Evolutionary conservation across 2,888 invertebrate genomes (phyloP).

Genomic region (Melolontha melolontha): DNA sequence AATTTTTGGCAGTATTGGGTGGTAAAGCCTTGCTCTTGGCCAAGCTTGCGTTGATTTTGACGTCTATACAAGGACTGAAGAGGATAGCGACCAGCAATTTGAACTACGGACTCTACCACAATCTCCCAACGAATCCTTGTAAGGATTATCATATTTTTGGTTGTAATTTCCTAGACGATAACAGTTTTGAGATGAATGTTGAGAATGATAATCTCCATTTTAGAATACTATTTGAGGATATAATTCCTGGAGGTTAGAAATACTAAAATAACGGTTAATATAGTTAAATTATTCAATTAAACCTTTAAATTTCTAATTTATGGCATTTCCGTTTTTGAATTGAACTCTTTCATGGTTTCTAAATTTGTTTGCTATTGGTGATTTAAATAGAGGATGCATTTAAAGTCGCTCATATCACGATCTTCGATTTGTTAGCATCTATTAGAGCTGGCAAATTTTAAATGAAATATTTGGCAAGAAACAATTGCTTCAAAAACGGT

Average conservation of each 20-base stretch:
- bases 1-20: slow-evolving; percentile 84
- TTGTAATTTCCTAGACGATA: slow-evolving; percentile 6
- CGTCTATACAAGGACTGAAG: slow-evolving; percentile 84
- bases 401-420: too few relatives aligned
- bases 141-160: slow-evolving; percentile 25
- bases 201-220: slow-evolving; percentile 27
- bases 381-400: too few relatives aligned
- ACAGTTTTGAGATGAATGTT: slow-evolving; percentile 28
- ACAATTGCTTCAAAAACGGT: too few relatives aligned
- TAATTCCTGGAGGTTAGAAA: slow-evolving; percentile 18
- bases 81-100: slow-evolving; percentile 81
- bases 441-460: too few relatives aligned
- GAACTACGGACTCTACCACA: slow-evolving; percentile 81
- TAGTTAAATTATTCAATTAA: too few relatives aligned
- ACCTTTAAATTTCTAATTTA: too few relatives aligned
- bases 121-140: slow-evolving; percentile 61
- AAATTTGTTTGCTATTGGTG: too few relatives aligned
- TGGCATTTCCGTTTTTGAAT: too few relatives aligned
- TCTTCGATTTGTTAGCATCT: too few relatives aligned
- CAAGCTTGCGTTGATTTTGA: slow-evolving; percentile 83
- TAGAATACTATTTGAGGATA: slow-evolving; percentile 19
- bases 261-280: neutral
- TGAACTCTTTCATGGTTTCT: too few relatives aligned
- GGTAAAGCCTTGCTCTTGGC: slow-evolving; percentile 84
- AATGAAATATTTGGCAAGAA: too few relatives aligned